Base-by-base conservation (phyloP, 92 coral and sea anemone genomes). In the Paragorgia papillata region DNA sequence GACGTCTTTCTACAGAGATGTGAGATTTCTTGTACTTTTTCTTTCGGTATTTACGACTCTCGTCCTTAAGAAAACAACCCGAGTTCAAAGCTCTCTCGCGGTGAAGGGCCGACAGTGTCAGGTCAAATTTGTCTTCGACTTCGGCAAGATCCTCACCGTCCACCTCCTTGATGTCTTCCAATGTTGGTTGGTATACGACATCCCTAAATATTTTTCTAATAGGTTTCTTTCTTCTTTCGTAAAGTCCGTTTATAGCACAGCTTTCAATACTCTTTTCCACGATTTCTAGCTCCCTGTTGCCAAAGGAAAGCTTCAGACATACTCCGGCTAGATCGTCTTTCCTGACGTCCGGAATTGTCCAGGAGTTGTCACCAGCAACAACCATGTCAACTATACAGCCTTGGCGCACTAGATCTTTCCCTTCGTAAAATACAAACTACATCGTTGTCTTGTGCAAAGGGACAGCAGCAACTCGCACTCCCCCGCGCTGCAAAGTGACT, bases 91-190 rank as follows among this genome's bases (percentile, higher is more conserved):
- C 99, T 75, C 97, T 81, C 57, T 95, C 97, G 25, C 89, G 90
- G 74, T 95, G 99, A 19, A 95, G 81, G 2, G 96, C 87, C 2
- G 99, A 92, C 66, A 90, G 34, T 24, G 78, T 71, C 64, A 71
- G 20, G 50, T 71, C 78, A 71, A 71, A 71, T 35, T 71, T 71
- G 69, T 85, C 92, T 46, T 80, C 81, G 70, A 85, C 81, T 70
- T 58, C 89, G 15, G 66, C 91, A 19, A 79, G 62, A 5, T 57
- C 60, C 37, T 21, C 79, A 3, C 46, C 59, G 74, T 90, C 91
- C 51, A 85, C 87, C 55, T 90, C 97, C 49, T 90, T 90, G 78
- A 90, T 90, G 83, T 82, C 89, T 84, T 90, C 97, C 39, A 90
- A 87, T 39, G 81, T 79, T 21, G 97, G 97, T 21, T 80, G 87